Base-by-base conservation (phyloP, 2,113 vertebrate species). In the Penelope pileata region DNA sequence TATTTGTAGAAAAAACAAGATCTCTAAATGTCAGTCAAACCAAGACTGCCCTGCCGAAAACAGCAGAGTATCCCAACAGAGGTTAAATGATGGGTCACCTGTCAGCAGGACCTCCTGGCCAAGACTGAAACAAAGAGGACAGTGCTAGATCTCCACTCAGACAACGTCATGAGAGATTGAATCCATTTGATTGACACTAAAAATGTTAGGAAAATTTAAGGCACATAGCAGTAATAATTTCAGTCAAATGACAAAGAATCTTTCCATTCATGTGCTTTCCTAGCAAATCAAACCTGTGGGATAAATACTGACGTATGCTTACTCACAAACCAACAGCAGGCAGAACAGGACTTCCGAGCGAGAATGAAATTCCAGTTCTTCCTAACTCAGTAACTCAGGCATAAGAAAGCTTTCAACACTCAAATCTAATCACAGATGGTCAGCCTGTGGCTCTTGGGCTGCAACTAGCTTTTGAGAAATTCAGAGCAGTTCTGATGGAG, bases 271-370 rank as follows among this genome's bases (percentile, higher is more conserved):
- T 5, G 5, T 21, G 15, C 16, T 58, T 64, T 19, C 36, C 53
- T 53, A 38, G 30, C 34, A 77, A 38, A 64, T 38, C 19, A 82
- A 48, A n/a, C 19, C 50, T 66, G 32, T 45, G 51, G n/a, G n/a
- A 47, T 32, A 76, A 1, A 22, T 29, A 67, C 36, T 62, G 32
- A 45, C 4, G 12, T 7, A 59, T 0, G 0, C 30, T 51, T 51
- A 51, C 34, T 63, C n/a, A 51, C 42, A 63, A 19, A 4, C 36
- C 23, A 76, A 66, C 83, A 2, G 18, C n/a, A 80, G n/a, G 47
- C n/a, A 80, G 76, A 62, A 78, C 36, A 4, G 45, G 26, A 26
- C 17, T 62, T 58, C 29, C 10, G 51, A 32, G 34, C 16, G 60
- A 92, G 27, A 86, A 43, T 10, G 75, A 79, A 90, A 87, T 30